Conservation (phyloP, 30 jellyfish, hydroid and myxozoan species). For the Cassiopea xamachana region DNA sequence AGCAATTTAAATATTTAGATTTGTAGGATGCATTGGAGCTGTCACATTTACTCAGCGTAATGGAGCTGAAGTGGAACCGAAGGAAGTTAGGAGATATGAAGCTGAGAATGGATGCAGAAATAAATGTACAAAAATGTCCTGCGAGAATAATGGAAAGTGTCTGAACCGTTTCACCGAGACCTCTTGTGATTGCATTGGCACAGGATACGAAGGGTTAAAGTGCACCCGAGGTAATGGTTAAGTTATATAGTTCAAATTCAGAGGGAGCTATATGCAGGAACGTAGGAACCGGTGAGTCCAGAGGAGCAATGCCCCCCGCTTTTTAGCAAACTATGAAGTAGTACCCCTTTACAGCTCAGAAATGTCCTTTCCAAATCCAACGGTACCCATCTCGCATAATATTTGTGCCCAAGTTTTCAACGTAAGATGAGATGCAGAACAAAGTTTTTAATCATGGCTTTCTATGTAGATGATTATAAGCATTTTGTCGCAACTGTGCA, state of each 20-base stretch:
- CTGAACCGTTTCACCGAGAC: constrained; percentile 53
- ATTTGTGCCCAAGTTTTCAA: too few species aligned
- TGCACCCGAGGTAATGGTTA: constrained; percentile 68
- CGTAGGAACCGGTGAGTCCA: too few species aligned
- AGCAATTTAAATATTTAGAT: constrained; percentile 3
- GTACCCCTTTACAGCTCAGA: too few species aligned
- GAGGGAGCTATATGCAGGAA: too few species aligned
- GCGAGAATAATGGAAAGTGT: constrained; percentile 74
- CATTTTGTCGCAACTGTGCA: too few species aligned
- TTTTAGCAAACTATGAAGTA: too few species aligned
- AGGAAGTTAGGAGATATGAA: not conserved
- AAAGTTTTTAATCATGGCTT: too few species aligned
- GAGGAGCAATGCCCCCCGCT: too few species aligned
- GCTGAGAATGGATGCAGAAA: constrained; percentile 65
- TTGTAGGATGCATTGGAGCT: constrained; percentile 63
- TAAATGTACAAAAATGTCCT: constrained; percentile 48
- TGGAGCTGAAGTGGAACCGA: constrained; percentile 5
- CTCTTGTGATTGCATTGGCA: constrained; percentile 85
- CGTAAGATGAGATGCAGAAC: too few species aligned
- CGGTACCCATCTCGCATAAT: too few species aligned
- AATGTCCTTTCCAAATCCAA: too few species aligned
- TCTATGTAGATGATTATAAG: too few species aligned
- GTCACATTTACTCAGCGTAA: constrained; percentile 1
- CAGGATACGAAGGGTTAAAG: constrained; percentile 74
- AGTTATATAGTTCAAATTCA: not conserved